These are phyloP conservation scores for Acropora yongei DNA, from an alignment of 64 coral and sea anemone species.

Conservation along the genomic window DNA sequence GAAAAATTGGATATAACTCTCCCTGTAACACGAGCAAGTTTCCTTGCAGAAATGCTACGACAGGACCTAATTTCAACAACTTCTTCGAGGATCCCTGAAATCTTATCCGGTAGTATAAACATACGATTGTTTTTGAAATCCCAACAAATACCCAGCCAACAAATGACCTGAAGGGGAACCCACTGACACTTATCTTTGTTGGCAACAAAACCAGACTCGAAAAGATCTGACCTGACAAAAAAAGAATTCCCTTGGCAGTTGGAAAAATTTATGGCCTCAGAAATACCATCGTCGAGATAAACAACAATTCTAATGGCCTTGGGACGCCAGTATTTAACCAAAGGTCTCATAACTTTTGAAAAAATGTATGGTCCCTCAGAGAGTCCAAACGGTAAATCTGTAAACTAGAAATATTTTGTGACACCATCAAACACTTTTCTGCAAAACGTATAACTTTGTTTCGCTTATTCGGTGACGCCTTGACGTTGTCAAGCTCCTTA, in stretches of 20 bases:
- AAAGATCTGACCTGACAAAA: slow-evolving; percentile 23
- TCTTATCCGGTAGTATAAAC: slow-evolving; percentile 21
- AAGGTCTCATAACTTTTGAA: too few species aligned
- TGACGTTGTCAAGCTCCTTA: too few species aligned
- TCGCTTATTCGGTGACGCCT: too few species aligned
- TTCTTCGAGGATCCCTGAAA: not conserved
- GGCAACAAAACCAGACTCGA: slow-evolving; percentile 50
- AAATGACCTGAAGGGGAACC: slow-evolving; percentile 14
- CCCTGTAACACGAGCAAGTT: slow-evolving; percentile 30
- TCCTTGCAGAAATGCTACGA: slow-evolving; percentile 24
- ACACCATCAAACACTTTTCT: not conserved
- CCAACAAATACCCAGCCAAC: slow-evolving; percentile 39
- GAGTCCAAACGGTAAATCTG: too few species aligned
- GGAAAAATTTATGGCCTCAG: not conserved
- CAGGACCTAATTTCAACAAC: not conserved
- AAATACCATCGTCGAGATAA: slow-evolving; percentile 54
- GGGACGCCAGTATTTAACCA: slow-evolving; percentile 51
- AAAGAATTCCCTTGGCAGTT: slow-evolving; percentile 8
- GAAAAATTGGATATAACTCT: slow-evolving; percentile 32
- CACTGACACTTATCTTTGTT: slow-evolving; percentile 36
- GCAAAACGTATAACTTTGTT: too few species aligned
- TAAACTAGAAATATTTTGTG: slow-evolving; percentile 32
- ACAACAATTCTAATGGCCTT: slow-evolving; percentile 32
- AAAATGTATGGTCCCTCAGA: too few species aligned
- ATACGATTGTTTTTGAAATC: slow-evolving; percentile 12